phyloP scores from a whole-genome alignment of 2,888 invertebrate species.

The Dolomedes plantarius region DNA sequence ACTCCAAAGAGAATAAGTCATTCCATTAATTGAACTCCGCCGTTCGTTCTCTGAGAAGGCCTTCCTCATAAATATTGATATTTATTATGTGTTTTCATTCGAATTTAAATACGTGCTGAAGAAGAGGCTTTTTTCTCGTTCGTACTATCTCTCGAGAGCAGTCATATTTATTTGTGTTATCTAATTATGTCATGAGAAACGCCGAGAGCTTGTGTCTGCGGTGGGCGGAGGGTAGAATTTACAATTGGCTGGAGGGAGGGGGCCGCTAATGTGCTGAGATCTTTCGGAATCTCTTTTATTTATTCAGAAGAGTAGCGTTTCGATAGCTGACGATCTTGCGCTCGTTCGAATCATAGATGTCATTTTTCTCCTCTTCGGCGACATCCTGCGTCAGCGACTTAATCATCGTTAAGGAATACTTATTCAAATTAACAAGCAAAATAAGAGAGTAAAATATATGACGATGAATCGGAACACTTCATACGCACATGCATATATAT shows the following conservation, averaged over 20 bases:
- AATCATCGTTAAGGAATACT: no score
- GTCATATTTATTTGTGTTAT: neutral
- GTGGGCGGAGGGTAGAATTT: no score
- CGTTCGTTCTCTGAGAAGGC: neutral
- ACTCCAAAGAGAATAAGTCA: neutral
- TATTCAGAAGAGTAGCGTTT: neutral
- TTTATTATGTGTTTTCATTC: neutral
- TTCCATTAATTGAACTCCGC: neutral
- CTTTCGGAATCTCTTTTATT: neutral
- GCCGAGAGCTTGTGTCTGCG: neutral
- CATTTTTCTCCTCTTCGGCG: no score
- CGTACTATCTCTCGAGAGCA: neutral
- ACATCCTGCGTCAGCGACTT: no score
- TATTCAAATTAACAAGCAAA: no score
- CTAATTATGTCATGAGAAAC: neutral
- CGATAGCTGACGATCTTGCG: no score
- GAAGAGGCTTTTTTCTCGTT: neutral
- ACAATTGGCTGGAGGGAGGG: no score
- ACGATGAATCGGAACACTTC: no score
- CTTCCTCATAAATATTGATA: neutral
- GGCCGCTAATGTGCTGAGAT: neutral
- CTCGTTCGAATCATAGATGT: no score
- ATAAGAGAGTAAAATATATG: no score
- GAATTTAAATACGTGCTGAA: neutral
- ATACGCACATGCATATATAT: no score